phyloP scores from a whole-genome alignment of 2,888 invertebrate species.

The Campoplex capitator region DNA sequence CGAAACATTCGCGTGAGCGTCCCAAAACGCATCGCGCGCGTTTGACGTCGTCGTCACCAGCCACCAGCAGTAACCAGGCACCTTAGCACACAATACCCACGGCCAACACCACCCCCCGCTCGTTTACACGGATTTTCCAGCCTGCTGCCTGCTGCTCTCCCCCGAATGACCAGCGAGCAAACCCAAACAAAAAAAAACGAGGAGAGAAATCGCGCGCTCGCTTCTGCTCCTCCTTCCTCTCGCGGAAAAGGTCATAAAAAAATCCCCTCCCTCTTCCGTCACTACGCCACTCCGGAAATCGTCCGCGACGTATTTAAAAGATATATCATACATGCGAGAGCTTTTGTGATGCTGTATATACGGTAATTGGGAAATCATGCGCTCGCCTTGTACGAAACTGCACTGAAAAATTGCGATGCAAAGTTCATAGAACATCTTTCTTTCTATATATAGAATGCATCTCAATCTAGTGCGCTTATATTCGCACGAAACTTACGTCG shows the following conservation, averaged over 20 bases:
- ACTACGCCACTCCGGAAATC: slow-evolving; percentile 39
- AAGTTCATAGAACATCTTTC: too few species aligned
- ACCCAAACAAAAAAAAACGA: slow-evolving; percentile 17
- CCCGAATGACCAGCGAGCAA: slow-evolving; percentile 1
- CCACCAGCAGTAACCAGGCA: slow-evolving; percentile 28
- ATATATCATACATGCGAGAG: slow-evolving; percentile 51
- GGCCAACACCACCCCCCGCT: slow-evolving; percentile 12
- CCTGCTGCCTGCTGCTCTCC: neutral
- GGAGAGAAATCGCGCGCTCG: slow-evolving; percentile 30
- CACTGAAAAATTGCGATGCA: neutral
- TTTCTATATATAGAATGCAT: neutral
- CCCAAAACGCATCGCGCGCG: slow-evolving; percentile 62
- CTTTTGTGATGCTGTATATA: slow-evolving; percentile 35
- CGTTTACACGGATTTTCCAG: slow-evolving; percentile 36
- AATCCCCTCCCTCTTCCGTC: neutral
- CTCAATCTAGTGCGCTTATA: neutral
- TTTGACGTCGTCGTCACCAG: slow-evolving; percentile 55
- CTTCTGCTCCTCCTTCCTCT: neutral
- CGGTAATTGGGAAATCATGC: slow-evolving; percentile 37
- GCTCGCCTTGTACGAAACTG: slow-evolving; percentile 14
- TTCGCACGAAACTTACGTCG: neutral
- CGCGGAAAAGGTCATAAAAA: slow-evolving; percentile 28
- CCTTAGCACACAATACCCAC: slow-evolving; percentile 5
- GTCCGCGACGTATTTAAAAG: slow-evolving; percentile 40
- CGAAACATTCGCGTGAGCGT: slow-evolving; percentile 48